Evolutionary conservation across 2,113 vertebrate species (phyloP).

Genomic region (Chionomys nivalis): DNA sequence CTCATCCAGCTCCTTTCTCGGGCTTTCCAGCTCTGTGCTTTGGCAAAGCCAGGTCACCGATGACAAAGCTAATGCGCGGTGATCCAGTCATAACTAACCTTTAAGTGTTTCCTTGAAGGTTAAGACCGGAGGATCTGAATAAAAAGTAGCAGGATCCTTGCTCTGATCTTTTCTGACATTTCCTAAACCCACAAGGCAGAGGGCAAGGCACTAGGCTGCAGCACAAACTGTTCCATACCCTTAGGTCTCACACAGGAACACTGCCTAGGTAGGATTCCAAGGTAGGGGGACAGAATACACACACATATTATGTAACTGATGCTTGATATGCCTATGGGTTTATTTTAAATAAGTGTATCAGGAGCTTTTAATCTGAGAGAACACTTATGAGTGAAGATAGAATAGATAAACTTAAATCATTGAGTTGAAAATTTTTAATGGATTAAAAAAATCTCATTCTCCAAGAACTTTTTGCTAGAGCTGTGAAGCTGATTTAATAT

Average conservation of each 20-base stretch:
- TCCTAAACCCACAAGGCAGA: conserved; percentile 69
- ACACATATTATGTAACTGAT: background rate
- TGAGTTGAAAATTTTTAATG: conserved; percentile 33
- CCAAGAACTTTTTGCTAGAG: background rate
- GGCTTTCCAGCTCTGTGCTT: conserved; percentile 51
- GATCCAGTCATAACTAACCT: conserved; percentile 63
- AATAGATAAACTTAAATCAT: conserved; percentile 32
- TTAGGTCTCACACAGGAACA: background rate
- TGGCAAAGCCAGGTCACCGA: conserved; percentile 57
- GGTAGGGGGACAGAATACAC: conserved; percentile 1
- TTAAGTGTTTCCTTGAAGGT: conserved; percentile 70
- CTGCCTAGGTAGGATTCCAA: background rate
- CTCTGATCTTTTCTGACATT: conserved; percentile 72
- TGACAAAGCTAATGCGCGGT: conserved; percentile 44
- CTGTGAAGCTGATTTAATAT: background rate
- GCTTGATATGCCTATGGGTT: conserved; percentile 41
- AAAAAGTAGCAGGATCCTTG: conserved; percentile 67
- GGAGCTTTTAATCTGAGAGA: background rate
- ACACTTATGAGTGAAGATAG: background rate
- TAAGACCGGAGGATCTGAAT: conserved; percentile 63
- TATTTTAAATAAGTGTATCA: conserved; percentile 53
- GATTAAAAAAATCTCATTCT: background rate
- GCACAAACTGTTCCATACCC: conserved; percentile 24
- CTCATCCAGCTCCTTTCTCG: conserved; percentile 73
- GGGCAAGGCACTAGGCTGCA: conserved; percentile 11